Evolutionary conservation across 1,140 invertebrate genomes (phyloP).

Genomic region (Trachymyrmex cornetzi): DNA sequence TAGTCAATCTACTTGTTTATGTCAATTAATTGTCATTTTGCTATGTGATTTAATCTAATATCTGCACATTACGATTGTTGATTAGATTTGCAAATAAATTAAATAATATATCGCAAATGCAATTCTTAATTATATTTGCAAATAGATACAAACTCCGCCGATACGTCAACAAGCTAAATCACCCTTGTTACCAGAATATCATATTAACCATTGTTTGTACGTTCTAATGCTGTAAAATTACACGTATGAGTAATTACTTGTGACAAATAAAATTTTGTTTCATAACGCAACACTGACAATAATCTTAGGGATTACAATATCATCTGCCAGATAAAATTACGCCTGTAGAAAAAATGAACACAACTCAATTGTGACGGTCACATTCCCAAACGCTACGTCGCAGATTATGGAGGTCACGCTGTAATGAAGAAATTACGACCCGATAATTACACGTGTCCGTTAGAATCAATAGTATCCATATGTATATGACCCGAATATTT

Average conservation of each 20-base stretch:
- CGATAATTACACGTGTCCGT: conserved; percentile 42
- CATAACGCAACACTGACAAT: not conserved
- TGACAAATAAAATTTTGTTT: conserved; percentile 29
- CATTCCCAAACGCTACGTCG: conserved; percentile 12
- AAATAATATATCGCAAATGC: no score
- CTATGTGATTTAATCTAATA: conserved; percentile 2
- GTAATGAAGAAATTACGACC: conserved; percentile 53
- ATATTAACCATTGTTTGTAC: not conserved
- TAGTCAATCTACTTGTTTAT: not conserved
- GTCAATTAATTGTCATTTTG: not conserved
- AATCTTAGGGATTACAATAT: conserved; percentile 30
- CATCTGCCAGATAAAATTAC: conserved; percentile 4
- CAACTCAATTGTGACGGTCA: not conserved
- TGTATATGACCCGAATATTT: conserved; percentile 17
- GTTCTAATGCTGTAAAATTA: not conserved
- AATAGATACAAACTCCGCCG: not conserved
- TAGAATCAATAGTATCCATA: conserved; percentile 5
- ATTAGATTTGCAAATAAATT: not conserved
- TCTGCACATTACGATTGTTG: not conserved
- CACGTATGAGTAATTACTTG: not conserved
- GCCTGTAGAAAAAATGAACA: conserved; percentile 4
- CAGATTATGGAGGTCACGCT: not conserved
- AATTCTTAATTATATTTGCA: not conserved
- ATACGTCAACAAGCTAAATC: not conserved
- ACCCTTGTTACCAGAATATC: not conserved